These are phyloP conservation scores for Tachyglossus aculeatus DNA, from an alignment of 2,797 vertebrate species.

Conservation along the genomic window DNA sequence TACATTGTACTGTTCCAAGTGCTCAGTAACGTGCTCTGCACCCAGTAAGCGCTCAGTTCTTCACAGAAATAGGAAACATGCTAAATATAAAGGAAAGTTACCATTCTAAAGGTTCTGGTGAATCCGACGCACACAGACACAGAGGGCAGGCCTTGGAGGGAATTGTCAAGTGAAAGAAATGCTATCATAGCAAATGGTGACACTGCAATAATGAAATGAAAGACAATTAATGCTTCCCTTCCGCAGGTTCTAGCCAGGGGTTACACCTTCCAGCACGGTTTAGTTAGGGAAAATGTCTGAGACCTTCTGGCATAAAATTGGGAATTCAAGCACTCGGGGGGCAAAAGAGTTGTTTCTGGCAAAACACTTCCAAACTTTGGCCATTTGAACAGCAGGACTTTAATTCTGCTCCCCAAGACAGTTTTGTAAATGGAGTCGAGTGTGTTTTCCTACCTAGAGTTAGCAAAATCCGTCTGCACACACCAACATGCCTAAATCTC, in stretches of 20 bases:
- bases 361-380: slow-evolving; percentile 18
- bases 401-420: neutral
- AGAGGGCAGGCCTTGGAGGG: slow-evolving; percentile 83
- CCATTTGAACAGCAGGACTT: neutral
- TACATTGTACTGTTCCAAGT: no score
- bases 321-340: slow-evolving; percentile 3
- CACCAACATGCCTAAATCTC: slow-evolving; percentile 83
- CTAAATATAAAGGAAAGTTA: slow-evolving; percentile 65
- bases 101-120: slow-evolving; percentile 94
- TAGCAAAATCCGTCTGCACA: slow-evolving; percentile 87
- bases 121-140: slow-evolving; percentile 89
- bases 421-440: slow-evolving; percentile 48
- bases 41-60: no score
- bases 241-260: neutral
- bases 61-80: slow-evolving; percentile 27
- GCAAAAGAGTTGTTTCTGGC: slow-evolving; percentile 18
- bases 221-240: neutral
- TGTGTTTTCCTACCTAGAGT: slow-evolving; percentile 84
- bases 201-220: slow-evolving; percentile 77
- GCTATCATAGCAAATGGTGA: slow-evolving; percentile 94
- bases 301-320: slow-evolving; percentile 23
- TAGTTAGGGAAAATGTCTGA: slow-evolving; percentile 14
- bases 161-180: slow-evolving; percentile 89
- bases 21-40: no score
- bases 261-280: neutral